A percentile compares a stretch with the other conserved stretches of the same genome.
Conservation (phyloP, 1,140 invertebrate species). For the Drosophila pseudoobscura region DNA sequence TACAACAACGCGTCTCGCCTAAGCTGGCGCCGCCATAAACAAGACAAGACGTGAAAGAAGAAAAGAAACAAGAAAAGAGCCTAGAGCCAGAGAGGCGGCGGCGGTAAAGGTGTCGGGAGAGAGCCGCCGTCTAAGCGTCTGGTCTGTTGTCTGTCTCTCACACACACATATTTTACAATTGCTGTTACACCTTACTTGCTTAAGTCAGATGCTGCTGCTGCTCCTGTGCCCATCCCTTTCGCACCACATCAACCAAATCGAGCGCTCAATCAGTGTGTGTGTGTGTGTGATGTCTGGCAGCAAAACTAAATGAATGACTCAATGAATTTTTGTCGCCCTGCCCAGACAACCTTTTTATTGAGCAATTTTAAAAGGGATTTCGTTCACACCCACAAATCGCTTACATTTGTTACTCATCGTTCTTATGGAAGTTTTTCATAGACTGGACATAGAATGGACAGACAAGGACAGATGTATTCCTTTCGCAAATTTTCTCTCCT, state of each 20-base stretch:
- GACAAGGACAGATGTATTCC: too few species aligned
- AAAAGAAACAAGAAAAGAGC: constrained; percentile 28
- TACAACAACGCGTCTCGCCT: constrained; percentile 58
- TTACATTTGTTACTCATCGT: too few species aligned
- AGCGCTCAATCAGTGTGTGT: constrained; percentile 6
- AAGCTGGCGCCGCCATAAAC: constrained; percentile 69
- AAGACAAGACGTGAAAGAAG: constrained; percentile 45
- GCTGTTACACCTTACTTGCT: constrained; percentile 59
- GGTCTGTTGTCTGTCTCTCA: constrained; percentile 16
- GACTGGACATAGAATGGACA: too few species aligned
- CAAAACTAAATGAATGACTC: constrained; percentile 45
- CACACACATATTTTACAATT: constrained; percentile 42
- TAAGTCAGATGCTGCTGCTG: constrained; percentile 22
- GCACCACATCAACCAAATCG: neutral
- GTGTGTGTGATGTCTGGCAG: constrained; percentile 19
- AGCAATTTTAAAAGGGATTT: constrained; percentile 19
- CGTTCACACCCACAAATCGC: too few species aligned
- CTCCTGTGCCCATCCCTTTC: neutral
- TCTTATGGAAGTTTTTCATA: too few species aligned
- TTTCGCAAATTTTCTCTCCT: too few species aligned
- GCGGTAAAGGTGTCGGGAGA: neutral
- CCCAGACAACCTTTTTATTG: constrained; percentile 42
- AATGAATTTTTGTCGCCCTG: constrained; percentile 42
- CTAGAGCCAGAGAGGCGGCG: constrained; percentile 20
- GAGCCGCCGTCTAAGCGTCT: constrained; percentile 11